phyloP scores from a whole-genome alignment of 2,113 vertebrate species.

The Ammodytes dubius region DNA sequence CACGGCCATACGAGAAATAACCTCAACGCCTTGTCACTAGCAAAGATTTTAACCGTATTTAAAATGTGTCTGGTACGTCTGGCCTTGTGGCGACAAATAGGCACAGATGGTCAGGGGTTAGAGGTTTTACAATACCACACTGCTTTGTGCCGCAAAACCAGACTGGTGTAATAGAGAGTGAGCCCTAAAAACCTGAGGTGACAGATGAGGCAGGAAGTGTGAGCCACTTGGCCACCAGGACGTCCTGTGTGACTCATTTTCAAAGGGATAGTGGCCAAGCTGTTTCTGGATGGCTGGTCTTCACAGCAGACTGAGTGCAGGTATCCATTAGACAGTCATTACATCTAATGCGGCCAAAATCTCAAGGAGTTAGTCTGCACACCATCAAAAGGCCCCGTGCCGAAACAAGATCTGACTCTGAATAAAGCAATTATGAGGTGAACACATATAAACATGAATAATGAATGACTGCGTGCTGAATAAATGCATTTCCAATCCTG shows the following conservation, averaged over 20 bases:
- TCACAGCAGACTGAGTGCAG: slow-evolving; percentile 28
- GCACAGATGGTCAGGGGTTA: slow-evolving; percentile 72
- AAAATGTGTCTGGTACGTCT: slow-evolving; percentile 51
- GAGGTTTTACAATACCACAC: slow-evolving; percentile 67
- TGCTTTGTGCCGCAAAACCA: slow-evolving; percentile 55
- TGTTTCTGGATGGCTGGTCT: slow-evolving; percentile 53
- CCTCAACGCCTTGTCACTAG: slow-evolving; percentile 17
- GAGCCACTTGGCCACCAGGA: slow-evolving; percentile 76
- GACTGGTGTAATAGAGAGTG: slow-evolving; percentile 42
- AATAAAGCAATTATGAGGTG: slow-evolving; percentile 68
- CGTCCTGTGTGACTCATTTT: slow-evolving; percentile 78
- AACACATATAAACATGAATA: slow-evolving; percentile 74
- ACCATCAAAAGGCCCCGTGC: slow-evolving; percentile 50
- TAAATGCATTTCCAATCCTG: slow-evolving; percentile 70
- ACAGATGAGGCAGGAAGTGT: slow-evolving; percentile 74
- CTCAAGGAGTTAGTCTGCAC: slow-evolving; percentile 66
- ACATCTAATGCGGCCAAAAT: slow-evolving; percentile 49
- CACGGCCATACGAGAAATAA: slow-evolving; percentile 11
- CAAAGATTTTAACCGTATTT: slow-evolving; percentile 6
- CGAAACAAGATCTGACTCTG: slow-evolving; percentile 67
- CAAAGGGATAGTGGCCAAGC: slow-evolving; percentile 64
- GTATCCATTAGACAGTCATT: slow-evolving; percentile 56
- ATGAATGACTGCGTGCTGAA: slow-evolving; percentile 74
- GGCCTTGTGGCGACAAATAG: slow-evolving; percentile 46
- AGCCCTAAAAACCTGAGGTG: slow-evolving; percentile 67